phyloP scores from a whole-genome alignment of 2,888 invertebrate species.

The Stramonita haemastoma region DNA sequence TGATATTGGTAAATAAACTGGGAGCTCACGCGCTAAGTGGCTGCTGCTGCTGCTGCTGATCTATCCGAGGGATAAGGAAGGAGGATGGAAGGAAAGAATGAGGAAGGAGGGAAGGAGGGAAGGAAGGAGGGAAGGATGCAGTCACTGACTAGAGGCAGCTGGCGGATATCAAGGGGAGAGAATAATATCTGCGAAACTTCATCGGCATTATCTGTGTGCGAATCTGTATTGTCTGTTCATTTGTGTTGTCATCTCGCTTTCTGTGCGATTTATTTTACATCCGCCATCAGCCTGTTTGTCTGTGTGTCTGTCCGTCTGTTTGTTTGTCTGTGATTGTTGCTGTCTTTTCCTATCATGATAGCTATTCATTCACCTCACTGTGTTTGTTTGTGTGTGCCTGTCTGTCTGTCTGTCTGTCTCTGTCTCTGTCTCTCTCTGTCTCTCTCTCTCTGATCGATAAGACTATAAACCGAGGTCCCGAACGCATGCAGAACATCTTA shows the following conservation, averaged over 20 bases:
- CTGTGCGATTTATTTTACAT: too few species aligned
- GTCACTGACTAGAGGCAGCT: background rate
- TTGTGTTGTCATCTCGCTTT: too few species aligned
- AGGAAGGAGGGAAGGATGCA: background rate
- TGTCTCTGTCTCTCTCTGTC: background rate
- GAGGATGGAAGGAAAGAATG: too few species aligned
- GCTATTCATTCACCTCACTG: background rate
- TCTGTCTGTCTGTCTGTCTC: background rate
- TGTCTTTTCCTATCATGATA: background rate
- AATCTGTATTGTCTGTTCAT: too few species aligned
- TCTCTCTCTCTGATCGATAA: background rate
- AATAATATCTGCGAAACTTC: too few species aligned
- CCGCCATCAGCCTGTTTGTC: too few species aligned
- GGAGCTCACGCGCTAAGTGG: background rate
- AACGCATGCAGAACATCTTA: background rate
- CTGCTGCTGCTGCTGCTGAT: background rate
- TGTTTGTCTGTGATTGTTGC: background rate
- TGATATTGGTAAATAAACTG: slow-evolving; percentile 12
- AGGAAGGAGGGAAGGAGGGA: background rate
- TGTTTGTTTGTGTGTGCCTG: background rate
- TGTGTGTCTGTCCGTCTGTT: background rate
- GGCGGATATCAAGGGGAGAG: background rate
- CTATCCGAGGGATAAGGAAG: background rate
- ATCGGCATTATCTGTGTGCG: too few species aligned
- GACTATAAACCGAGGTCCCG: background rate